These are phyloP conservation scores for Hydrotaea cyrtoneurina DNA, from an alignment of 2,888 invertebrate genomes.

Conservation along the genomic window DNA sequence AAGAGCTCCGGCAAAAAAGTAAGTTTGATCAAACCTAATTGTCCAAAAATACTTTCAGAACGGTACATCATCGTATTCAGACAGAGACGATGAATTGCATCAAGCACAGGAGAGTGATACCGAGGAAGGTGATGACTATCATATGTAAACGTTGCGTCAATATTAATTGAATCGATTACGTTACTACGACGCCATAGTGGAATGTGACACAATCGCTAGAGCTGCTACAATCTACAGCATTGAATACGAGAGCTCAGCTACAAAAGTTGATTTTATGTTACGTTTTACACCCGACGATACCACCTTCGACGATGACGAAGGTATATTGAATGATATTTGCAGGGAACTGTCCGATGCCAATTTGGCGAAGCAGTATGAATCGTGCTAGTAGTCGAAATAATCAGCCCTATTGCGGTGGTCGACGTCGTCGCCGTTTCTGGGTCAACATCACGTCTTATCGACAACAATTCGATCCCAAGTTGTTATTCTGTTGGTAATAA, in stretches of 20 bases:
- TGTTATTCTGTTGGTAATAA: no score
- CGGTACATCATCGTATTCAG: conserved; percentile 34
- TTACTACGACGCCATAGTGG: conserved; percentile 95
- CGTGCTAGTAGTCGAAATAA: no score
- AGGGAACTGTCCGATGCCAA: conserved; percentile 87
- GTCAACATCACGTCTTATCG: no score
- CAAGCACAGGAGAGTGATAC: conserved; percentile 81
- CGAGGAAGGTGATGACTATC: conserved; percentile 87
- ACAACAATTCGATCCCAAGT: no score
- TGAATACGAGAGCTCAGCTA: conserved; percentile 97
- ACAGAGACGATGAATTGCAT: conserved; percentile 71
- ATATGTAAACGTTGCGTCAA: conserved; percentile 94
- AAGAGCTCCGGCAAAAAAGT: conserved; percentile 24
- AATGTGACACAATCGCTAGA: conserved; percentile 89
- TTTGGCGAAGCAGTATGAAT: conserved; percentile 80
- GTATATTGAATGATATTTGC: conserved; percentile 90
- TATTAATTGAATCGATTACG: conserved; percentile 96
- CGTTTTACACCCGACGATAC: conserved; percentile 95
- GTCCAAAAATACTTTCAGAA: neutral
- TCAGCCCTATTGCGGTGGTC: no score
- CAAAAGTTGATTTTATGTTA: conserved; percentile 93
- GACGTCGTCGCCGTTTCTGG: no score
- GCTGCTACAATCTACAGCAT: conserved; percentile 94
- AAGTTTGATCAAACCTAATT: conserved; percentile 44
- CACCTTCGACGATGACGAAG: conserved; percentile 92